Base-by-base conservation (phyloP, 2,113 vertebrate species). In the Halichoerus grypus region DNA sequence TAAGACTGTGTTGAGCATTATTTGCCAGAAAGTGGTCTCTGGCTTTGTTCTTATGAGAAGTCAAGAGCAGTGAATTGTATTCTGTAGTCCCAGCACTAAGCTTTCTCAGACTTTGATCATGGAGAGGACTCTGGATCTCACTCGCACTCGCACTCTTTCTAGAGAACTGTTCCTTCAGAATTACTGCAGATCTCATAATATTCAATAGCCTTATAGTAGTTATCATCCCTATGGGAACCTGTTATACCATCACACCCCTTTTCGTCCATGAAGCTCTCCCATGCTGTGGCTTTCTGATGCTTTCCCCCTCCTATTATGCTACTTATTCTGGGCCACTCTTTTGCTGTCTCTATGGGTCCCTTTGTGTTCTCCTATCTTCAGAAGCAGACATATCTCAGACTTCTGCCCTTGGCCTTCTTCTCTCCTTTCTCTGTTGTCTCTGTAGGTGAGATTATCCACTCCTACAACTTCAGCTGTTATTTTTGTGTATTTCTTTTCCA, bases 131-230 rank as follows among this genome's bases (percentile, higher is more conserved):
- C n/a, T 55, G 42, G 36, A 63, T 83, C 49, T 59, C 51, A 63
- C 3, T 18, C 1, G 0, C 2, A 31, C 1, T 22, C 4, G 5
- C 3, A 24, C 31, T 51, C 67, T 69, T 19, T 42, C 11, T 67
- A 69, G 76, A 57, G 46, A 85, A 59, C 9, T 42, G 4, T 63
- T 79, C 28, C 42, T 49, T 80, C 49, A 46, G 67, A 90, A 51
- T 74, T 65, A 26, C 71, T 36, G 22, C 39, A 74, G 61, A 16
- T 26, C 26, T 61, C 33, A n/a, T 65, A 7, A 53, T 65, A 80
- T 55, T 26, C 14, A 61, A 5, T 7, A 42, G n/a, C 6, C 28
- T 63, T 63, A 33, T 16, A 74, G n/a, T 55, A 65, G 46, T 55
- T 65, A 28, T 5, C 31, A 28, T 95, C 69, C 77, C 36, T 67